Evolutionary conservation across 1,140 invertebrate species (phyloP), one percentile per base, ranked within the genome.

Genomic region (Galleria mellonella): DNA sequence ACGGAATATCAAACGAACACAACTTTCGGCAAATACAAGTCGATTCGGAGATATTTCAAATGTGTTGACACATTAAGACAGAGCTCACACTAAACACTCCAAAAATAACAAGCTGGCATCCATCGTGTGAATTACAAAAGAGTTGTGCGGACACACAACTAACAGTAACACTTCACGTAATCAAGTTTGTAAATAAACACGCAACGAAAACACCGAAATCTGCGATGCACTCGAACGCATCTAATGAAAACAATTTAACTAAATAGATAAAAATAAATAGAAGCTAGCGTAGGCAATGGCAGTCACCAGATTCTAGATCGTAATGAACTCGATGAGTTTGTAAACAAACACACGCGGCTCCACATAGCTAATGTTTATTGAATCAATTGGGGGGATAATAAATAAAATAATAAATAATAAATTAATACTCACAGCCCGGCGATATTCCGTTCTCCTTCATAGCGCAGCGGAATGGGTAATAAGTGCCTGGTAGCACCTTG

Each of bases 391-490:
- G 2, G 17, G 14, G 38, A 52, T 43, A 44, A 32, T 33, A 50
- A 48, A 44, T 37, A 56, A 49, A 55, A 43, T 51, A 55, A 49
- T 64, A 49, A 55, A 43, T 51, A 55, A 49, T 64, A 66, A 64
- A 65, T 62, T 58, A 59, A 62, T 77, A 93, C 93, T 94, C 89
- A 95, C 93, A 95, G 87, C 93, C 94, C 54, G 94, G 94, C 56
- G 91, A 91, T 51, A 93, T 92, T 61, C 92, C 92, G 75, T 94
- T 93, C 78, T 92, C 88, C 62, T 87, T 93, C 58, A 92, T 88
- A 1, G 93, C 93, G 70, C 92, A 93, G 73, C 93, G 89, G 74
- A 93, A 95, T 13, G 94, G 94, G 63, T 93, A 92, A 76, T 93
- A 91, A 64, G 91, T 92, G 51, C 92, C 92, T 9, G 92, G 93